Evolutionary conservation across 2,888 invertebrate species (phyloP).

Genomic region (Ditylenchus weischeri): DNA sequence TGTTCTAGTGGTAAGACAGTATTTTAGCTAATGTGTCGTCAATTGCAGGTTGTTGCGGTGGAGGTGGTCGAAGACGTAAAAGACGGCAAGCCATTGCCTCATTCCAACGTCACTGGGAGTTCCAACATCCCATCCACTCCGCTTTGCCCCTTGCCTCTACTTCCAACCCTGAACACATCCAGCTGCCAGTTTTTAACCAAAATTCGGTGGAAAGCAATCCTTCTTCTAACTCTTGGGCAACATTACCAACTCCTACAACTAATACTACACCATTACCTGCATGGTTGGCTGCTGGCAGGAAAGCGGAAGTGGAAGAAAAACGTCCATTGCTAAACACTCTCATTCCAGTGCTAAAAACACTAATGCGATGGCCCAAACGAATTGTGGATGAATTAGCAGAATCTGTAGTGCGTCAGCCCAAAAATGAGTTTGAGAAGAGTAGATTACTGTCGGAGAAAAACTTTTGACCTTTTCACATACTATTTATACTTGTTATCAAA

Average conservation of each 20-base stretch:
- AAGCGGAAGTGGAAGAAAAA: neutral
- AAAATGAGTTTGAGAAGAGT: neutral
- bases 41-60: slow-evolving; percentile 17
- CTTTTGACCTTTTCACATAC: no score
- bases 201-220: no score
- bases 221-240: no score
- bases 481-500: no score
- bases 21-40: no score
- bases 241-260: neutral
- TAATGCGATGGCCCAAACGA: slow-evolving; percentile 9
- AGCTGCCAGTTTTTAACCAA: no score
- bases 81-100: slow-evolving; percentile 12
- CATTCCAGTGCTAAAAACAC: neutral
- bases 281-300: slow-evolving; percentile 4
- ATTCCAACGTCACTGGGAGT: neutral
- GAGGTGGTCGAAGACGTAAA: slow-evolving; percentile 12
- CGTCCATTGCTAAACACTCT: neutral
- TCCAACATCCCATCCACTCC: no score
- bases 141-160: no score
- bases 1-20: no score
- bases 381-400: neutral
- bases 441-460: no score
- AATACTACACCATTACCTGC: neutral
- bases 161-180: no score
- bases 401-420: neutral